phyloP scores from a whole-genome alignment of 2,888 invertebrate species.

The Tyria jacobaeae region DNA sequence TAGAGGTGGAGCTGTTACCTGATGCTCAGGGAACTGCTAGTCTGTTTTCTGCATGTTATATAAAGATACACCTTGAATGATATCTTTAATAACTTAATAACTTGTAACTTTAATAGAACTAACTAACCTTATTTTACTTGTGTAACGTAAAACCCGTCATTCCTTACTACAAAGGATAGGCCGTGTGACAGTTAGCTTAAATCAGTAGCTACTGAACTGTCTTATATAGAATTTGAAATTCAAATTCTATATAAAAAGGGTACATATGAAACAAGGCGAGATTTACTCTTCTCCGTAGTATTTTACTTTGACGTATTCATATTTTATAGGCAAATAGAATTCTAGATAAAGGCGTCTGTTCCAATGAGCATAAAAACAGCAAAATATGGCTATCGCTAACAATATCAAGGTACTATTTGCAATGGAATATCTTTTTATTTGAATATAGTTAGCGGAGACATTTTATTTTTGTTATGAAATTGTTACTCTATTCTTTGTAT shows the following conservation, averaged over 20 bases:
- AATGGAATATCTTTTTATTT: not conserved
- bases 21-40: too few relatives aligned
- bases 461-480: too few relatives aligned
- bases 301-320: conserved; percentile 5
- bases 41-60: too few relatives aligned
- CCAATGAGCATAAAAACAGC: not conserved
- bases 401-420: not conserved
- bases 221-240: not conserved
- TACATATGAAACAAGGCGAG: not conserved
- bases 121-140: not conserved
- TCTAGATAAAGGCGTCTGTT: not conserved
- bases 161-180: not conserved
- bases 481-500: too few relatives aligned
- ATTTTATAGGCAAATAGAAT: not conserved
- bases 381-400: not conserved
- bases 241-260: not conserved
- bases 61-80: too few relatives aligned
- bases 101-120: too few relatives aligned
- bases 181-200: not conserved
- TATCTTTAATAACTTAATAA: too few relatives aligned
- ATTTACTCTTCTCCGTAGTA: not conserved
- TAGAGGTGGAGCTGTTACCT: too few relatives aligned
- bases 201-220: not conserved
- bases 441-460: not conserved
- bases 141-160: too few relatives aligned